Conservation (phyloP, 35 echinoderm and acorn worm species). For the Heliocidaris erythrogramma region DNA sequence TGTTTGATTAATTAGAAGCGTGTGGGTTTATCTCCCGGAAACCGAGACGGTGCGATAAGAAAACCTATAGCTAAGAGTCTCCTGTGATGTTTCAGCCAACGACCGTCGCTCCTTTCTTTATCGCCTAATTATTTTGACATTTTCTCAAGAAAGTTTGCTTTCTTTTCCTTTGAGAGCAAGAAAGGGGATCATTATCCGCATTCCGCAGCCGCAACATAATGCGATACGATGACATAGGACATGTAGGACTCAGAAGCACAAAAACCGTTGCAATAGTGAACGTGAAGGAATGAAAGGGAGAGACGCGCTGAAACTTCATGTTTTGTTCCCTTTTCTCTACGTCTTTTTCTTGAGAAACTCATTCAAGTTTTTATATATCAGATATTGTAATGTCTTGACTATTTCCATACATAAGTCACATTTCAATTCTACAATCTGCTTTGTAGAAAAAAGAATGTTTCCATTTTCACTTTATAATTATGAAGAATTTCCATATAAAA, state of each 20-base stretch:
- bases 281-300: neutral
- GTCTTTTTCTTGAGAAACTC: too few species aligned
- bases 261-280: neutral
- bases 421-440: too few species aligned
- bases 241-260: neutral
- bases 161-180: neutral
- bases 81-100: neutral
- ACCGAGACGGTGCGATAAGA: conserved; percentile 10
- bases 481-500: too few species aligned
- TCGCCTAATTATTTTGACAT: conserved; percentile 2
- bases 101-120: conserved; percentile 8
- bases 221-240: neutral
- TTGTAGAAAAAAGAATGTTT: too few species aligned
- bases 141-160: neutral
- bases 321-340: too few species aligned
- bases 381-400: too few species aligned
- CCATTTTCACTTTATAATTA: too few species aligned
- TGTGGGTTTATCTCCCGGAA: conserved; percentile 36
- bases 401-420: too few species aligned
- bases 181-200: neutral
- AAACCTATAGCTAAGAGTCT: neutral
- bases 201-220: conserved; percentile 8
- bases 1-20: neutral
- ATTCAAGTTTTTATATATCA: too few species aligned
- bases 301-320: neutral